A percentile compares a stretch with the other conserved stretches of the same genome.
Conservation (phyloP, 2,113 vertebrate species). For the Daubentonia madagascariensis region DNA sequence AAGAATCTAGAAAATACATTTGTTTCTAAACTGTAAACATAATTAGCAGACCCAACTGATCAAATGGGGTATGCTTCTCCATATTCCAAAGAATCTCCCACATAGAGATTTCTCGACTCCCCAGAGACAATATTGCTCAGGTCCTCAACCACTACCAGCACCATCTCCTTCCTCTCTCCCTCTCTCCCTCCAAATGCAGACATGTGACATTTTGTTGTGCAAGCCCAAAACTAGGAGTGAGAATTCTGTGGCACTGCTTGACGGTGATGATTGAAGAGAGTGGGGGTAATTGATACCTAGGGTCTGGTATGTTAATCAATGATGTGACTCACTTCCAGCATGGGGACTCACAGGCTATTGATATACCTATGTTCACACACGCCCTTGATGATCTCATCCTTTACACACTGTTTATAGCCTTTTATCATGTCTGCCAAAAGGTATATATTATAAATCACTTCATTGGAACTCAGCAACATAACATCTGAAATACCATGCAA, state of each 20-base stretch:
- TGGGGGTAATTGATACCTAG: neutral
- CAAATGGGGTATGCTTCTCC: neutral
- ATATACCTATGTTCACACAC: neutral
- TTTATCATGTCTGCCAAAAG: neutral
- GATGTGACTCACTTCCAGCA: neutral
- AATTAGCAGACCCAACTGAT: neutral
- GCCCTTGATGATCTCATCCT: neutral
- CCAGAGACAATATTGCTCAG: neutral
- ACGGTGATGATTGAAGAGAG: neutral
- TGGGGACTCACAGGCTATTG: neutral
- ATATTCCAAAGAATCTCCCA: neutral
- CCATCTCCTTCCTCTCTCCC: neutral
- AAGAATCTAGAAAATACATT: neutral
- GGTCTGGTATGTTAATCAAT: neutral
- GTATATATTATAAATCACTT: neutral
- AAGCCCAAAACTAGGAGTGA: neutral
- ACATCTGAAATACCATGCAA: neutral
- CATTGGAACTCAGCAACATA: neutral
- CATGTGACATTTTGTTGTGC: neutral
- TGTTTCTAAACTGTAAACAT: neutral
- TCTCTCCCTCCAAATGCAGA: neutral
- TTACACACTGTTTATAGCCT: neutral
- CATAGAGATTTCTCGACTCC: neutral
- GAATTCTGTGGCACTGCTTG: neutral
- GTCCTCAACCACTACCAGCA: neutral